Conservation (phyloP, 1,140 invertebrate species). For the Ceratitis capitata region DNA sequence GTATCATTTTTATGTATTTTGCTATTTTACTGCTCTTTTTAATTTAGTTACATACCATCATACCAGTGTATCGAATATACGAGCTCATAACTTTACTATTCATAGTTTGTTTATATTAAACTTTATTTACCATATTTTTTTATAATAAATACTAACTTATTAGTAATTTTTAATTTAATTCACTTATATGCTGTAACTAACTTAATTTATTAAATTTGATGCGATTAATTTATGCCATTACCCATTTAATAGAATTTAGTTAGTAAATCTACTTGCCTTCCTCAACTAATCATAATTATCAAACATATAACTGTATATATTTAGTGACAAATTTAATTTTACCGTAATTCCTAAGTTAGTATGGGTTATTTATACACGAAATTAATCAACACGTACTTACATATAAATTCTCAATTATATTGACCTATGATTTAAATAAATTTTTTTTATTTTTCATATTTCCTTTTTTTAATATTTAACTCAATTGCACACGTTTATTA, state of each 20-base stretch:
- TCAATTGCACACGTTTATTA: not conserved
- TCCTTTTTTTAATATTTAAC: not conserved
- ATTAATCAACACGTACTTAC: not conserved
- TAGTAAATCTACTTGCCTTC: not conserved
- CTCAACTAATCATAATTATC: not conserved
- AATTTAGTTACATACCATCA: not conserved
- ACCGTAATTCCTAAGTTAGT: not conserved
- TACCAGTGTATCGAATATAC: not conserved
- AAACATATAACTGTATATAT: conserved; percentile 2
- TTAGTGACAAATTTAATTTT: not conserved
- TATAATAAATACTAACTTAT: conserved; percentile 2
- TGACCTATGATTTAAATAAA: not conserved
- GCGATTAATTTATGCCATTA: not conserved
- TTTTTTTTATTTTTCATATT: not conserved
- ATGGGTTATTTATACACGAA: not conserved
- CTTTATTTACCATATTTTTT: not conserved
- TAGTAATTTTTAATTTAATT: not conserved
- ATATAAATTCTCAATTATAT: not conserved
- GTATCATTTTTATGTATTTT: not conserved
- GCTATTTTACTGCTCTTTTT: not conserved
- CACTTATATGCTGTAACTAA: not conserved
- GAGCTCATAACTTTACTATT: not conserved
- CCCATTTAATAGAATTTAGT: not conserved
- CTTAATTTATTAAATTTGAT: not conserved
- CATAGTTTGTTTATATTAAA: not conserved